phyloP scores from a whole-genome alignment of 2,113 vertebrate species.

The Microcebus tavaratra region DNA sequence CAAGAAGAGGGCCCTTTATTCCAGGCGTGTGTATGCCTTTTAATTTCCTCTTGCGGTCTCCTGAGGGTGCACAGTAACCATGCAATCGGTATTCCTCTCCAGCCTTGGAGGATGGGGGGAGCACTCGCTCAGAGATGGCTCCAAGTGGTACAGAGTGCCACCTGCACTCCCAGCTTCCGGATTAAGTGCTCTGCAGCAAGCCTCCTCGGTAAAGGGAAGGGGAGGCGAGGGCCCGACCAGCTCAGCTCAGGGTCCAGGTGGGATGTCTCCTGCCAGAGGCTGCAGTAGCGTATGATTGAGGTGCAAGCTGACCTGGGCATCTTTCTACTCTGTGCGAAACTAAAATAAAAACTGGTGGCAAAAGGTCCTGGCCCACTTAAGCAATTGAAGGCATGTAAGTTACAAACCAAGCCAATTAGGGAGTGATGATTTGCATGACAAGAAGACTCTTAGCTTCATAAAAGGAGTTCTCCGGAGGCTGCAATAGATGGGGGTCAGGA shows the following conservation, averaged over 20 bases:
- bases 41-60: constrained; percentile 66
- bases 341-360: background rate
- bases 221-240: fast-evolving
- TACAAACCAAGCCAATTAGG: constrained; percentile 17
- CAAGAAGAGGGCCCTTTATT: constrained; percentile 60
- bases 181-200: background rate
- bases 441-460: constrained; percentile 37
- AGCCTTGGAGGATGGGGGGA: background rate
- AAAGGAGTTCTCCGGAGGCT: background rate
- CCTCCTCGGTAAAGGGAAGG: background rate
- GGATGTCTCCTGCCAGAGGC: background rate
- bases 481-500: background rate
- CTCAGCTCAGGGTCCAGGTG: background rate
- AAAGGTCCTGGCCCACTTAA: background rate
- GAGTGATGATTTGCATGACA: constrained; percentile 45
- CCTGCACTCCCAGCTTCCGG: constrained; percentile 12
- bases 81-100: constrained; percentile 70
- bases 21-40: constrained; percentile 58
- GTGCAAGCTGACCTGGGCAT: background rate
- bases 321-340: background rate
- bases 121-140: background rate
- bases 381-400: background rate
- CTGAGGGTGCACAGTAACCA: constrained; percentile 46
- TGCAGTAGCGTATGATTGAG: background rate
- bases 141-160: constrained; percentile 53